Conservation (phyloP, 2,797 vertebrate species). For the Arrhamphus sclerolepis region DNA sequence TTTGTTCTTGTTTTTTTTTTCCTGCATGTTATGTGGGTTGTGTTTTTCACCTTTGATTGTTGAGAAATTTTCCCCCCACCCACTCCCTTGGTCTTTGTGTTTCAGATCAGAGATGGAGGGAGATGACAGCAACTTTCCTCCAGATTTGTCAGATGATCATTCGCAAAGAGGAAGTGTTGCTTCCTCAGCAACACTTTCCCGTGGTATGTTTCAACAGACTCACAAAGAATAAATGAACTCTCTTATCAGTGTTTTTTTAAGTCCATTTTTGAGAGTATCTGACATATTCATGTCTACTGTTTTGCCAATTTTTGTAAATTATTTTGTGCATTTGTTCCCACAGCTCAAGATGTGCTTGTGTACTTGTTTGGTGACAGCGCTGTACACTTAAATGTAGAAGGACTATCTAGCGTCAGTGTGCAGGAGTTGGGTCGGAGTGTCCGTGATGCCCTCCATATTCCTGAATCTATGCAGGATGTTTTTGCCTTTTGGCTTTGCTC, state of each 20-base stretch:
- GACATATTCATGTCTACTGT: background rate
- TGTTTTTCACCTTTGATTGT: too few relatives aligned
- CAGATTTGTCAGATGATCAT: constrained; percentile 79
- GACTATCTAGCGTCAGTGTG: constrained; percentile 79
- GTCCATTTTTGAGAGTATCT: background rate
- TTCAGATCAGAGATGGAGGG: constrained; percentile 84
- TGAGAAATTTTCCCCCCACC: too few relatives aligned
- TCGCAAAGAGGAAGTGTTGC: constrained; percentile 90
- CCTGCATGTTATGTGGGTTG: background rate
- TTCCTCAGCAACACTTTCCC: constrained; percentile 82
- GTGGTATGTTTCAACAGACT: constrained; percentile 73
- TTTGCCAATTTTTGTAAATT: background rate
- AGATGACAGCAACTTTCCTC: constrained; percentile 76
- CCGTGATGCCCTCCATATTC: constrained; percentile 84
- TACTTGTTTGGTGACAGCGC: constrained; percentile 86
- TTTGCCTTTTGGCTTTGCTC: constrained; percentile 92
- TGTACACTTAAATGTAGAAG: constrained; percentile 86
- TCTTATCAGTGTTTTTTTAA: background rate
- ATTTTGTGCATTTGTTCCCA: constrained; percentile 19
- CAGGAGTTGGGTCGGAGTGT: constrained; percentile 86
- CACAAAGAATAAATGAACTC: background rate
- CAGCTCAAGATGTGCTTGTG: constrained; percentile 88
- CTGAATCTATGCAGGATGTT: constrained; percentile 80
- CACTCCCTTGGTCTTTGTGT: constrained; percentile 35
- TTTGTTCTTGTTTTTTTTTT: background rate